phyloP scores from a whole-genome alignment of 53 echinoderm and acorn worm genomes.

The Holothuria scabra region DNA sequence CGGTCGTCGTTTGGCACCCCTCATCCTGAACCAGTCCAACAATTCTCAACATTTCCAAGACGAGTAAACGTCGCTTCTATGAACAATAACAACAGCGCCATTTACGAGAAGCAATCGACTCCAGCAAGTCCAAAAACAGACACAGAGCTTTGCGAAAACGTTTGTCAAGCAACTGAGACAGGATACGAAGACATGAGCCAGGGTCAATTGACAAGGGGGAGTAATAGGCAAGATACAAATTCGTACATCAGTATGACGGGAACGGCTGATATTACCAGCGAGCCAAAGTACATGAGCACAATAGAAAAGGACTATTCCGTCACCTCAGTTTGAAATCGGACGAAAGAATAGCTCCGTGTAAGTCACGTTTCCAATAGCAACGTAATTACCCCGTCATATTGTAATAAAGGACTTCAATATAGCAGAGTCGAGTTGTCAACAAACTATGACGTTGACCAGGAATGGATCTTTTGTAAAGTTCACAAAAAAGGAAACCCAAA shows the following conservation, averaged over 20 bases:
- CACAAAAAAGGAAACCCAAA: too few species aligned
- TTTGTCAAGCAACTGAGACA: too few species aligned
- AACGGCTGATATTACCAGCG: neutral
- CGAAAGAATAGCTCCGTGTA: neutral
- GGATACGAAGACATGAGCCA: conserved; percentile 30
- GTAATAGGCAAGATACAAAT: neutral
- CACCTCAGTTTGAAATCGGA: neutral
- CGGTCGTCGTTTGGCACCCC: neutral
- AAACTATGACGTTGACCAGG: too few species aligned
- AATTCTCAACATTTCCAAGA: conserved; percentile 23
- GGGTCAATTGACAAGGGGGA: neutral
- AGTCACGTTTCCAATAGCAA: neutral
- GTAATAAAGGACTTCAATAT: too few species aligned
- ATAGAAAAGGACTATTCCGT: conserved; percentile 26
- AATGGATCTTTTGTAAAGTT: too few species aligned
- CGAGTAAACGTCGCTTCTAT: neutral
- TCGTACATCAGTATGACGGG: conserved; percentile 16
- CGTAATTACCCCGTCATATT: too few species aligned
- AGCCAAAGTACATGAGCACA: conserved; percentile 20
- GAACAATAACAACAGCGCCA: conserved; percentile 2
- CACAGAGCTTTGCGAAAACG: too few species aligned
- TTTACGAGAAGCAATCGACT: too few species aligned
- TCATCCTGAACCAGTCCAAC: neutral
- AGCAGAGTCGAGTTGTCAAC: too few species aligned
- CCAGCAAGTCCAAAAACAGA: too few species aligned